Base-by-base conservation (phyloP, 30 jellyfish, hydroid and myxozoan genomes). In the Chironex yamaguchii region DNA sequence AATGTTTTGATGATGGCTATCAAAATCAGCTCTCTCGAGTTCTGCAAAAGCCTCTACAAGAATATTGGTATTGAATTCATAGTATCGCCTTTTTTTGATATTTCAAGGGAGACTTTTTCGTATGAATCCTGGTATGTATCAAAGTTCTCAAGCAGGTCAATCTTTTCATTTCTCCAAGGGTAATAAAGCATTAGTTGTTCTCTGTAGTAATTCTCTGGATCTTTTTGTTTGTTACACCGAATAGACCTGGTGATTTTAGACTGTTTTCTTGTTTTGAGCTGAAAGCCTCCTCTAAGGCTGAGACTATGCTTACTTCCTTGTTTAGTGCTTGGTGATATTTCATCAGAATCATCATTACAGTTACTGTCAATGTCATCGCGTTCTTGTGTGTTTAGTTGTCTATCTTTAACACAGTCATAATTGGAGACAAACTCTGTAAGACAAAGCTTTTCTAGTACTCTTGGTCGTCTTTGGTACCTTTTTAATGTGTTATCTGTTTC, bases 341-440 rank as follows among this genome's bases (percentile, higher is more conserved):
- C 53, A 6, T 23, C 26, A 42, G 17, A 25, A 6, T 49, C 84
- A 74, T 51, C 52, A 13, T 42, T 27, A 42, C n/a, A 24, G 13
- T 42, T 53, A 14, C 17, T 2, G 14, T 12, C 74, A 28, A 74
- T 29, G n/a, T 74, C 82, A 74, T 74, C 87, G 52, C 20, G 35
- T 48, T 26, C 29, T 34, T 74, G 29, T 34, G 49, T 80, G 3
- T 13, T 4, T 50, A 49, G n/a, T 6, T 74, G 22, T 14, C 12
- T 22, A 21, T 36, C 29, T 74, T 21, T 12, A 22, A 3, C 35
- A 17, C 49, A 26, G 28, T 74, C 87, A 49, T 42, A 74, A 49
- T 77, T 48, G 49, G 87, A 79, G 14, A 50, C 87, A 74, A 74
- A 74, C 26, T 74, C 87, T 14, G 82, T 80, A 23, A 74, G 31